Evolutionary conservation across 1,140 invertebrate species (phyloP).

Genomic region (Monomorium pharaonis): DNA sequence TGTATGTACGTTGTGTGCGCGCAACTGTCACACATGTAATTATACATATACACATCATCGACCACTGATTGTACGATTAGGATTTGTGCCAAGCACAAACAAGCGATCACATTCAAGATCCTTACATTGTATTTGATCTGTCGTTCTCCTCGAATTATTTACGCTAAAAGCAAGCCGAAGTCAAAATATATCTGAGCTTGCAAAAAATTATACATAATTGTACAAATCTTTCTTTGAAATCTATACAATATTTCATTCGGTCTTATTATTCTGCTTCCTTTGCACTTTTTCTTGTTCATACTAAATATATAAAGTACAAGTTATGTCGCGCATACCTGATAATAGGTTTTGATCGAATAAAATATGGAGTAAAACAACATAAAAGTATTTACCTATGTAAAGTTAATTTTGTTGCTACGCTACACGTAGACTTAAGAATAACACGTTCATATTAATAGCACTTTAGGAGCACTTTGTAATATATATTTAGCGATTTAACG

Average conservation of each 20-base stretch:
- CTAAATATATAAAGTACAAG: neutral
- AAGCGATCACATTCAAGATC: constrained; percentile 76
- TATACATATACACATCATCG: constrained; percentile 56
- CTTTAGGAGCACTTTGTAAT: neutral
- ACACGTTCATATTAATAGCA: neutral
- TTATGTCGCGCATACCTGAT: neutral
- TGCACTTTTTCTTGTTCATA: neutral
- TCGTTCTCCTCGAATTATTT: neutral
- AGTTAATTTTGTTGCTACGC: neutral
- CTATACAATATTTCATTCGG: neutral
- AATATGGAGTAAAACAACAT: constrained; percentile 46
- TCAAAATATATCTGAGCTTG: constrained; percentile 30
- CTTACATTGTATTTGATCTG: constrained; percentile 34
- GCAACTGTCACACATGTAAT: constrained; percentile 50
- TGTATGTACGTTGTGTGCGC: constrained; percentile 1
- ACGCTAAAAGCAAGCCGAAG: constrained; percentile 20
- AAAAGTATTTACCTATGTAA: constrained; percentile 3
- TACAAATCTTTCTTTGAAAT: constrained; percentile 13
- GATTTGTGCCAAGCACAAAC: constrained; percentile 75
- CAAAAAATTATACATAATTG: constrained; percentile 11
- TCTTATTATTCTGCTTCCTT: neutral
- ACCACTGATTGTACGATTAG: constrained; percentile 79
- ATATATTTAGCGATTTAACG: neutral
- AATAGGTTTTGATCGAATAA: constrained; percentile 32
- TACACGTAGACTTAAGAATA: neutral